These are phyloP conservation scores for Tachysurus fulvidraco DNA, from an alignment of 2,113 vertebrate genomes.

Conservation along the genomic window DNA sequence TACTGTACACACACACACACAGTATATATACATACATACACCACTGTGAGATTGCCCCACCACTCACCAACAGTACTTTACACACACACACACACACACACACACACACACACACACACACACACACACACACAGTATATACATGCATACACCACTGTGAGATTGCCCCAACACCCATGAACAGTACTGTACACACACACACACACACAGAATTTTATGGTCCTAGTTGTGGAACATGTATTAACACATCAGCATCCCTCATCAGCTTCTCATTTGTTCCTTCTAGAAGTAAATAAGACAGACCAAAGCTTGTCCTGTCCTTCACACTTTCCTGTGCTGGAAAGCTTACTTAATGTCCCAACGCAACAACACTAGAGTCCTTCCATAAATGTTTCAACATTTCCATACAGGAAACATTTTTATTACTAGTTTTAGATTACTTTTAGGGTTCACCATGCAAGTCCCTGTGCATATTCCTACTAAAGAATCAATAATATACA, in stretches of 20 bases:
- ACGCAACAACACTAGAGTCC: neutral
- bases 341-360: neutral
- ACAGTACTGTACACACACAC: neutral
- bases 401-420: neutral
- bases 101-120: neutral
- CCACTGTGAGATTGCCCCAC: too few species aligned
- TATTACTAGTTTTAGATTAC: neutral
- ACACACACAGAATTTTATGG: neutral
- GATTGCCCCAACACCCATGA: too few species aligned
- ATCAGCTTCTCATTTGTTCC: neutral
- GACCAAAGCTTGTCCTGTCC: neutral
- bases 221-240: neutral
- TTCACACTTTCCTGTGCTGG: neutral
- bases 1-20: neutral
- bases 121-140: neutral
- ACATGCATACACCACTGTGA: too few species aligned
- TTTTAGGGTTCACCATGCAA: too few species aligned
- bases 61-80: too few species aligned
- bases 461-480: too few species aligned
- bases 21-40: neutral
- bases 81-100: neutral
- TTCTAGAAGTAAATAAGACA: neutral
- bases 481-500: neutral
- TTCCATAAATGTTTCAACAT: neutral
- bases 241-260: neutral